phyloP scores from a whole-genome alignment of 2,797 vertebrate species.

The Ptychadena robeensis region DNA sequence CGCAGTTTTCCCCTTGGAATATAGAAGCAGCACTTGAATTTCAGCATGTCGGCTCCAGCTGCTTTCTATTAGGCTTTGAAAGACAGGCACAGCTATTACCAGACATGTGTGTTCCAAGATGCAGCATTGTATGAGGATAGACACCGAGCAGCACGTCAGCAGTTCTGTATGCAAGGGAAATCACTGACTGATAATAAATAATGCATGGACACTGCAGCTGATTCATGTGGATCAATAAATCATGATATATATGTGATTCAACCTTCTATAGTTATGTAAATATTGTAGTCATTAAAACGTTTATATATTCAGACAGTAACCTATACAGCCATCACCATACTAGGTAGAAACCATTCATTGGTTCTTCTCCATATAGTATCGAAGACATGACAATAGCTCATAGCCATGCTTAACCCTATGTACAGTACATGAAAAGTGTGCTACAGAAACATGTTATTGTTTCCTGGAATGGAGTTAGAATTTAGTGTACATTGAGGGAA shows the following conservation, averaged over 20 bases:
- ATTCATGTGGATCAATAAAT: slow-evolving; percentile 8
- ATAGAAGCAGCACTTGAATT: slow-evolving; percentile 20
- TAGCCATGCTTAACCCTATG: no score
- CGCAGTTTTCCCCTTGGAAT: background rate
- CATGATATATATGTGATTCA: background rate
- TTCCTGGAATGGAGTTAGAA: no score
- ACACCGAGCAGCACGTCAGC: background rate
- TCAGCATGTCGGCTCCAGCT: slow-evolving; percentile 21
- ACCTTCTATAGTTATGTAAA: background rate
- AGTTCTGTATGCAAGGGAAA: slow-evolving; percentile 21
- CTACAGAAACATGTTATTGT: no score
- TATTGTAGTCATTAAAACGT: background rate
- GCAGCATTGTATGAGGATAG: background rate
- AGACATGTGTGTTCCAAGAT: slow-evolving; percentile 12
- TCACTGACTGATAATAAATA: slow-evolving; percentile 17
- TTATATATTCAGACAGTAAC: no score
- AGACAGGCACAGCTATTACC: background rate
- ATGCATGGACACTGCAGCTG: slow-evolving; percentile 11
- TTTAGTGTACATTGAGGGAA: no score
- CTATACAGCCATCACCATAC: no score
- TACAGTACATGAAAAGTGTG: no score
- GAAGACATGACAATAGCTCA: no score
- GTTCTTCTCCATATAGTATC: no score
- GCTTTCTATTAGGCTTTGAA: slow-evolving; percentile 26
- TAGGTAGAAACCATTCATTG: no score